Base-by-base conservation (phyloP, 2,113 vertebrate genomes). In the Chrysochloris asiatica region DNA sequence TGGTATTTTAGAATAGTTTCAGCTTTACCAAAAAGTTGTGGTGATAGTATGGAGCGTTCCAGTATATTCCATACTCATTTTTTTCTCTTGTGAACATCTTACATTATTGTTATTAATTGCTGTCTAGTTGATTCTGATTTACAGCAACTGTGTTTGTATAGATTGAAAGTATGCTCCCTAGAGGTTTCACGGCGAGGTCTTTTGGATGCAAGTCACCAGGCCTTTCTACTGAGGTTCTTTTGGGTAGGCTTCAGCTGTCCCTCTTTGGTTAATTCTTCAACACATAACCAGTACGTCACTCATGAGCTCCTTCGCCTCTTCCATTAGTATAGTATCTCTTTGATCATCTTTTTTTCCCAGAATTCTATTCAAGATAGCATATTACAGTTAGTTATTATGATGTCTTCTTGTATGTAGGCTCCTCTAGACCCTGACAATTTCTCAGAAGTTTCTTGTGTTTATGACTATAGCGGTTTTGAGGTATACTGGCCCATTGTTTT, bases 21-120 rank as follows among this genome's bases (percentile, higher is more conserved):
- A 83, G 7, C 30, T 78, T 72, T 77, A 48, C 30, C 63, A 11
- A 48, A 54, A 52, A 61, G 16, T 38, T 76, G 17, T n/a, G 17
- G 48, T 16, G 21, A 0, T 19, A 22, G 17, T 41, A 10, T 2
- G 26, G 13, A 28, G 10, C 71, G 3, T 71, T 81, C 22, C n/a
- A 28, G 8, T 19, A 3, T 38, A 28, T 14, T 24, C 33, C 12
- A 28, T 2, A 86, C 0, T 3, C n/a, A 30, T 0, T 26, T 47
- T 47, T 61, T 10, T 17, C 1, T 56, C 0, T n/a, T 43, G 5
- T 26, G 38, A 81, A 3, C 14, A 1, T 73, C 10, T 61, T 19
- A 24, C 36, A 17, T 72, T 30, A 24, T 22, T 69, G 65, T 38
- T 69, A 19, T 69, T 38, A 19, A 19, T 69, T 21, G n/a, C 36